A percentile compares a stretch with the other conserved stretches of the same genome.
Conservation (phyloP, 2,113 vertebrate genomes). For the Irena cyanogastra region DNA sequence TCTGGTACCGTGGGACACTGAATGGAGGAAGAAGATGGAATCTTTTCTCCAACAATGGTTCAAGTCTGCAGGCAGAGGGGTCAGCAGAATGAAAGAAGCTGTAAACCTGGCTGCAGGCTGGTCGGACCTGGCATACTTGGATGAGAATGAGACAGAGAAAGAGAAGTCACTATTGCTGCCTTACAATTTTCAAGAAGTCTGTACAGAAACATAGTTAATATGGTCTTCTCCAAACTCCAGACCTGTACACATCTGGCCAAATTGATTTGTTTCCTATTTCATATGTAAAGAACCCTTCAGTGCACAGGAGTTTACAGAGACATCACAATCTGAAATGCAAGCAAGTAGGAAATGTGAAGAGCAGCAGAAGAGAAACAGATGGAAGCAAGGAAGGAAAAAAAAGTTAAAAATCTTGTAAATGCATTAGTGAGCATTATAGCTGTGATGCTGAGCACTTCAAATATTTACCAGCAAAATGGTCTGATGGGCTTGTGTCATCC, state of each 20-base stretch:
- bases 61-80: slow-evolving; percentile 78
- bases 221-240: background rate
- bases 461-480: background rate
- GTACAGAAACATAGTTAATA: background rate
- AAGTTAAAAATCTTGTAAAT: background rate
- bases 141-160: background rate
- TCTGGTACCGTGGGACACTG: slow-evolving; percentile 79
- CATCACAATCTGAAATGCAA: background rate
- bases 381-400: background rate
- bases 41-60: slow-evolving; percentile 75
- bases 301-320: background rate
- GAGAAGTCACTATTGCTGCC: background rate
- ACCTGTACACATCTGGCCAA: background rate
- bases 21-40: slow-evolving; percentile 79
- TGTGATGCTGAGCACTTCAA: background rate
- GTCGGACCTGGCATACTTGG: slow-evolving; percentile 74
- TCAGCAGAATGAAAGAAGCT: slow-evolving; percentile 83
- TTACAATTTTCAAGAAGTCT: background rate
- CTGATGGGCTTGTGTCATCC: background rate
- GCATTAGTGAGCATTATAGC: background rate
- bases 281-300: background rate
- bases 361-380: background rate
- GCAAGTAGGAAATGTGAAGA: background rate
- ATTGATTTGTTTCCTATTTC: background rate
- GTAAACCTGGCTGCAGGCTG: slow-evolving; percentile 80